Base-by-base conservation (phyloP, 2,113 vertebrate species). In the Oryctolagus cuniculus region DNA sequence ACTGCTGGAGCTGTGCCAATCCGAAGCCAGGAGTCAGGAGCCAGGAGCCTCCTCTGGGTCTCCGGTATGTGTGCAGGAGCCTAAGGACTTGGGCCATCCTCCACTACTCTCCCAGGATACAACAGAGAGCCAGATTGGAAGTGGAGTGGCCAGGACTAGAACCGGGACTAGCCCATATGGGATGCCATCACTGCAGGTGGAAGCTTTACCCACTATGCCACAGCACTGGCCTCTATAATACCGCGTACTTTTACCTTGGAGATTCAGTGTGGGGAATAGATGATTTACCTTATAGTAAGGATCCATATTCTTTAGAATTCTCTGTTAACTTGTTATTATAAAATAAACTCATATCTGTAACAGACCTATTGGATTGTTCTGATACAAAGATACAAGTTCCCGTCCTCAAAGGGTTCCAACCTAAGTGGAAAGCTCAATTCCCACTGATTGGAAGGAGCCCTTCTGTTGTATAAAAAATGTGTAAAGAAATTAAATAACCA, bases 301-400 rank as follows among this genome's bases (percentile, higher is more conserved):
- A 63, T 55, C 69, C 53, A 70, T 55, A 64, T 49, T 85, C 74
- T 44, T 97, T 87, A 77, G 36, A 94, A 84, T 6, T 67, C 13
- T 36, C 16, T 77, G 24, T 70, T 49, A 77, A 72, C 8, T 87
- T 89, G 21, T 69, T 67, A n/a, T 80, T 93, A 27, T 72, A 84
- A 89, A 70, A 44, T 58, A 86, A 86, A 63, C 15, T 17, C 3
- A 5, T 53, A 77, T 34, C 61, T 95, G 16, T 36, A 53, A n/a
- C 79, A 96, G 10, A 36, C 63, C 29, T 93, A 51, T 44, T 44
- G 44, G 44, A 44, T 44, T 44, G 44, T 44, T 44, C 44, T 44
- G 44, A 44, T 44, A 44, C 44, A 44, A 44, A 44, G 44, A 44
- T 44, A 89, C 27, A 82, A 90, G 34, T 74, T 11, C 34, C 51